Conservation (phyloP, 2,888 invertebrate genomes). For the Polietes domitor region DNA sequence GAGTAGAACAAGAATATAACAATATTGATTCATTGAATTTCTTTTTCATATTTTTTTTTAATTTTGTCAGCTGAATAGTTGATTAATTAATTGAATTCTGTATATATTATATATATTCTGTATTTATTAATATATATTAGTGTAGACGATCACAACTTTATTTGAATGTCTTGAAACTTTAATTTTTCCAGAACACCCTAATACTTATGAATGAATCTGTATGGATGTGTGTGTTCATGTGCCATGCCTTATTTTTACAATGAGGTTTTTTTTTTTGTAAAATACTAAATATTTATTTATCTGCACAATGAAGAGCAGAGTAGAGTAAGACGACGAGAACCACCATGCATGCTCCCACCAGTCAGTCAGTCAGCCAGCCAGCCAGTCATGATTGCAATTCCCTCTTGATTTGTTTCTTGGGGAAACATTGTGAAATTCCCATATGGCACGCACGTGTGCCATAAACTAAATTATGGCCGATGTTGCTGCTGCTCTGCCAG, state of each 20-base stretch:
- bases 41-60: too few relatives aligned
- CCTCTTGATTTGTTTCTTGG: background rate
- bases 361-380: too few relatives aligned
- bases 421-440: slow-evolving; percentile 29
- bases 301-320: background rate
- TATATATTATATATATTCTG: too few relatives aligned
- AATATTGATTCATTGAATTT: too few relatives aligned
- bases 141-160: too few relatives aligned
- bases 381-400: slow-evolving; percentile 1
- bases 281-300: slow-evolving; percentile 8
- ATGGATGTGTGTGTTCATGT: too few relatives aligned
- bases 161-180: too few relatives aligned
- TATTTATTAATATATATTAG: too few relatives aligned
- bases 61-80: too few relatives aligned
- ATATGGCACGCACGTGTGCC: slow-evolving; percentile 51
- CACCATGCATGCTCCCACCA: background rate
- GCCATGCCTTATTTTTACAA: background rate
- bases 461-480: background rate
- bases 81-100: too few relatives aligned
- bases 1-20: too few relatives aligned
- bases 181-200: background rate
- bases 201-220: background rate
- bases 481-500: background rate
- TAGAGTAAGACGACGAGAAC: background rate
- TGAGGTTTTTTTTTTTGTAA: slow-evolving; percentile 2